Evolutionary conservation across 1,140 invertebrate species (phyloP), one percentile per base, ranked within the genome.

Genomic region (Micrasema longulum): DNA sequence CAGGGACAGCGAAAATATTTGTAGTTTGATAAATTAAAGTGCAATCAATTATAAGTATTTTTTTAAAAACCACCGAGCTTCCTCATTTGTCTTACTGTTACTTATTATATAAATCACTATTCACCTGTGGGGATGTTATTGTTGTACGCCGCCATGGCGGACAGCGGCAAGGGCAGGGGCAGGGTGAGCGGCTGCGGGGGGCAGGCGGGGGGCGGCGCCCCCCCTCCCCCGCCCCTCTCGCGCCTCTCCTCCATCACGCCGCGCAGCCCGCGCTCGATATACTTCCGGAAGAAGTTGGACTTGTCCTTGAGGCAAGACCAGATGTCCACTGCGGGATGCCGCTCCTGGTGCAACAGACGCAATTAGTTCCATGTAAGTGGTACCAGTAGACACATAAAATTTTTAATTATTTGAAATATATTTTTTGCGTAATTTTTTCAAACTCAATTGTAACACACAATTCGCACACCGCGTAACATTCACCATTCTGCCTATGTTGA

Each of bases 271-370:
- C 93, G 88, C 78, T 95, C 91, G 76, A 98, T 95, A 79, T 95
- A 98, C 76, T 95, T 92, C 82, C 96, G 93, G 84, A 98, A 97
- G 81, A 93, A 95, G 78, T 93, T 91, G 50, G 95, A 96, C 0
- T 94, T 93, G 76, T 93, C 95, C 74, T 92, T 90, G 77, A 98
- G 87, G 80, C 95, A 97, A 31, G 93, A 93, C 80, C 95, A 92
- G n/a, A 96, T 89, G 80, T 97, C 94, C 16, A 95, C 93, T 74
- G 97, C 93, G 0, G 96, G 96, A 84, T 97, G 90, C 80, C 94
- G 90, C 78, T 92, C 89, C 86, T 95, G 91, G 2, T 14, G 12
- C 7, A 47, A 47, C 45, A 47, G 4, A 5, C n/a, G n/a, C n/a
- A n/a, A n/a, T n/a, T n/a, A n/a, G n/a, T n/a, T n/a, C n/a, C n/a